These are phyloP conservation scores for Falco naumanni DNA, from an alignment of 2,797 vertebrate genomes.

Conservation along the genomic window DNA sequence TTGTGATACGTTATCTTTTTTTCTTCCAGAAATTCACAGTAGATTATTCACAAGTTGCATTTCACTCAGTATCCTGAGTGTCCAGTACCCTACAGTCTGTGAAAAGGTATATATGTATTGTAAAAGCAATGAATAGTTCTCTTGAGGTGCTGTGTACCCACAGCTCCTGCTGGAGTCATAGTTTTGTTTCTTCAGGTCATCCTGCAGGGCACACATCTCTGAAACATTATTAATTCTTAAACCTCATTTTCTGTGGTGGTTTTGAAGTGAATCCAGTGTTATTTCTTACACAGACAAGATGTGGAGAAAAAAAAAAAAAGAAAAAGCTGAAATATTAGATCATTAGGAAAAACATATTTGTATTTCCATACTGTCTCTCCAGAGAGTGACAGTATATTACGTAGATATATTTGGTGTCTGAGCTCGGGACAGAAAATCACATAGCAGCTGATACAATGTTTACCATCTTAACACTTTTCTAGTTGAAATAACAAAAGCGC, in stretches of 20 bases:
- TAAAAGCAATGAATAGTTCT: neutral
- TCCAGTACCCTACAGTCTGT: neutral
- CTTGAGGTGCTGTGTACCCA: accelerated
- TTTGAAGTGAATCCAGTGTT: neutral
- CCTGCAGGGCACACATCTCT: accelerated
- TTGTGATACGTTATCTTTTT: neutral
- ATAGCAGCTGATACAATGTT: constrained; percentile 56
- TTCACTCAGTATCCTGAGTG: neutral
- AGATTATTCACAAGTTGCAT: neutral
- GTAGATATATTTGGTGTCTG: neutral
- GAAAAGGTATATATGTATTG: neutral
- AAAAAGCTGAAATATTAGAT: neutral
- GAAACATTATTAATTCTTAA: neutral
- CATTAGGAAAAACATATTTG: neutral
- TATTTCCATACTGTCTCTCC: neutral
- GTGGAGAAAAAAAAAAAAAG: neutral
- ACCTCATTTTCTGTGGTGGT: neutral
- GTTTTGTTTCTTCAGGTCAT: neutral
- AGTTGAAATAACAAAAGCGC: constrained; percentile 58
- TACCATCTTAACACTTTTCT: constrained; percentile 71
- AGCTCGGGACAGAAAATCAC: constrained; percentile 56
- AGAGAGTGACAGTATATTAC: neutral
- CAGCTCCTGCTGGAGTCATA: neutral
- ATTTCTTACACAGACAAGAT: neutral
- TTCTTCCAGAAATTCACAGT: neutral